Base-by-base conservation (phyloP, 2,888 invertebrate species). In the Cylindroiulus punctatus region DNA sequence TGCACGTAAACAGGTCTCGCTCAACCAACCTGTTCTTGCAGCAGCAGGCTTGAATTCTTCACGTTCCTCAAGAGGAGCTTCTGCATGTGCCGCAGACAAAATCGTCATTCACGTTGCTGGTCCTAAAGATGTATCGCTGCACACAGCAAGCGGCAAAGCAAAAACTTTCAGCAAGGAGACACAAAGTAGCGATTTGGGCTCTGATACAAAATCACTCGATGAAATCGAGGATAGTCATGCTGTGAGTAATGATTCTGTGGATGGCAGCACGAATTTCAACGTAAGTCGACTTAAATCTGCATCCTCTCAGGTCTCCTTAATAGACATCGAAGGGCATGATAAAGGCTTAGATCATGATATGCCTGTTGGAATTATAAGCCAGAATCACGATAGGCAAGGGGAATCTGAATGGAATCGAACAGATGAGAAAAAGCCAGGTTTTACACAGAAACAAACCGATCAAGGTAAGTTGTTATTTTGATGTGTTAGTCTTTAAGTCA, bases 101-200 rank as follows among this genome's bases (percentile, higher is more conserved):
- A 84, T 86, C 30, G 84, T 86, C 32, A 85, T 86, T 65, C 86
- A 86, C 81, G 86, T 86, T 22, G 84, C 84, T 85, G 86, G 84
- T 30, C 84, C 86, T 44, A 42, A 47, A 22, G 84, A 85, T n/a
- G 65, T 26, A 22, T n/a, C 32, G 1, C 19, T 36, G 32, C 26
- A 52, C 36, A 5, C 76, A 22, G 36, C 65, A 83, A 44, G 40
- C 22, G 10, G 36, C 14, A 44, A 44, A 44, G 42, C 42, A 1
- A 83, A 44, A 44, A 44, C 40, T 22, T 42, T 42, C 40, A 44
- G 83, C 7, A 44, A 42, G 83, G 83, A 83, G 14, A 83, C 44
- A 12, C 42, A 44, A 14, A 76, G 76, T 30, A 76, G 30, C 14
- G 30, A 76, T 76, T 76, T 76, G 30, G 76, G 76, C 8, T 76